Percentiles rank a stretch among this genome's conserved stretches.
These are phyloP conservation scores for Carduelis carduelis DNA, from an alignment of 2,797 vertebrate species.

Conservation along the genomic window DNA sequence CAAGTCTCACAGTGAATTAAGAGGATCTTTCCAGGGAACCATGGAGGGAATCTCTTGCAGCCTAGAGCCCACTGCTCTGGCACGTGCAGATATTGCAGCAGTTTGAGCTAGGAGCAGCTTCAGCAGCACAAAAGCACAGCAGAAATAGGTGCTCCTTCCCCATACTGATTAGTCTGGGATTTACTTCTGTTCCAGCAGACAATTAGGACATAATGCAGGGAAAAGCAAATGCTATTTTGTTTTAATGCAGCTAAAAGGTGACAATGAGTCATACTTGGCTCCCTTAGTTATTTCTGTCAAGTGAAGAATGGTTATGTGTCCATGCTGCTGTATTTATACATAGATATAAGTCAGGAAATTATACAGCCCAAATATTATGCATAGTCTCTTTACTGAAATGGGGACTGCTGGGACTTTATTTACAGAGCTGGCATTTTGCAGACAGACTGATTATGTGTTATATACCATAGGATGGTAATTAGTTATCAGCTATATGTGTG, in stretches of 20 bases:
- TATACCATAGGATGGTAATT: constrained; percentile 41
- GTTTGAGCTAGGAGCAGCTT: not conserved
- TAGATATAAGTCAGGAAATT: constrained; percentile 1
- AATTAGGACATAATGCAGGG: not conserved
- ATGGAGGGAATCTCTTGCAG: not conserved
- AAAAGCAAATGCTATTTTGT: not conserved
- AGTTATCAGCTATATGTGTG: constrained; percentile 12
- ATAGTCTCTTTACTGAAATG: not conserved
- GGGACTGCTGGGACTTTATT: constrained; percentile 50
- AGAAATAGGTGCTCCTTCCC: not conserved
- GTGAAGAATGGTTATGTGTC: not conserved
- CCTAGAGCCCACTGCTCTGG: not conserved
- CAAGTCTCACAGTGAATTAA: not conserved
- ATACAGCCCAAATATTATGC: constrained; percentile 29
- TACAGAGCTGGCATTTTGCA: constrained; percentile 34
- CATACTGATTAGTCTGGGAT: not conserved
- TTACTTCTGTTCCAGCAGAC: not conserved
- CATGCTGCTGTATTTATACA: not conserved
- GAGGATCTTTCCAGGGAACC: not conserved
- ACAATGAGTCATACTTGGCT: not conserved
- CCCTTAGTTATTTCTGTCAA: not conserved
- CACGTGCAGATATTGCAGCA: not conserved
- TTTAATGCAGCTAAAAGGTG: not conserved
- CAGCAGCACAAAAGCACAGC: not conserved
- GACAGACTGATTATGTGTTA: constrained; percentile 48